Evolutionary conservation across 2,888 invertebrate species (phyloP), one percentile per base, ranked within the genome.

Genomic region (Poecilobothrus nobilitatus): DNA sequence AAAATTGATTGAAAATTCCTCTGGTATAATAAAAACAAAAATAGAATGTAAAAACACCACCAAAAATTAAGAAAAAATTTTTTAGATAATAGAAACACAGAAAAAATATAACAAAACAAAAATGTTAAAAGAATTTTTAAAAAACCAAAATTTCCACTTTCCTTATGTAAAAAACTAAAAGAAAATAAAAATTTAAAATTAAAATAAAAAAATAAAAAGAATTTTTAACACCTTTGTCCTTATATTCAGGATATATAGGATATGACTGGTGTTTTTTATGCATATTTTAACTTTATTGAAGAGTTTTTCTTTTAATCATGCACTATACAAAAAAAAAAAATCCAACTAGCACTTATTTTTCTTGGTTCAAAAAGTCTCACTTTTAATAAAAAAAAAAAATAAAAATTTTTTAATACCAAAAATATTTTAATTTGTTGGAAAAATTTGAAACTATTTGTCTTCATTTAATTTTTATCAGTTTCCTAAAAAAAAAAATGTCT

Each of bases 1-100:
- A 53, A 53, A 53, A 53, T 53, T 53, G 53, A 53, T 53, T 53
- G 53, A 53, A 53, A 53, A 53, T 53, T 53, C 53, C 53, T 53
- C 15, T 53, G 53, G 53, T 53, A 53, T 15, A 18, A 53, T 3
- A 15, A 53, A 53, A 53, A 53, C 37, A 37, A 8, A 37, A 37
- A 37, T 15, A 41, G 18, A 53, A 53, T 4, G 18, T 15, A n/a
- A 18, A 18, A 15, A 53, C 9, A 18, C 15, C 53, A 53, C 18
- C 3, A 18, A 53, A 53, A 53, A 53, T 53, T 53, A 53, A 53
- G 53, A 18, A 53, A 15, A 27, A n/a, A 18, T 53, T 53, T 53
- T 53, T 53, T 53, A 53, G 53, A 53, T 53, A 53, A 53, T 53
- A 53, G 53, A 53, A 53, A 53, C 9, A 18, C 9, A 5, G 6